Percentiles rank a stretch among this genome's conserved stretches.
Conservation (phyloP, 2,113 vertebrate species). For the Anhinga rufa region DNA sequence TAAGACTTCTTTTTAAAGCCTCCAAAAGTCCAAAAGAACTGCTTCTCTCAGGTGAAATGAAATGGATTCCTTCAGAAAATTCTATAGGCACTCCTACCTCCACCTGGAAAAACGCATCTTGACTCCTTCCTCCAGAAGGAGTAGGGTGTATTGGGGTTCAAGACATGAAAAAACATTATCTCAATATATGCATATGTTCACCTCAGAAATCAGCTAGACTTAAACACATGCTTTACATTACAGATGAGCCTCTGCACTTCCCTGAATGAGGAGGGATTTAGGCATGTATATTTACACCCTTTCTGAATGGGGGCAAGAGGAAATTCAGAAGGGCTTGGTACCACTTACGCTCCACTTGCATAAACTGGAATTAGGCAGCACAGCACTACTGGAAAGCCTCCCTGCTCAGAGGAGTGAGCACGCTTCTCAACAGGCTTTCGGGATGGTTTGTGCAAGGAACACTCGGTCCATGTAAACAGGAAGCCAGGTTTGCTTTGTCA, state of each 20-base stretch:
- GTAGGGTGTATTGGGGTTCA: rapidly evolving
- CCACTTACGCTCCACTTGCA: not conserved
- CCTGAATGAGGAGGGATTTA: not conserved
- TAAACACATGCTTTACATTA: not conserved
- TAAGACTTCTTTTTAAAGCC: not conserved
- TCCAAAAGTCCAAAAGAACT: not conserved
- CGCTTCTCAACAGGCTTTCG: not conserved
- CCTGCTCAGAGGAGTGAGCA: not conserved
- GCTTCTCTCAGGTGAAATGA: not conserved
- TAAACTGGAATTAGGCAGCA: not conserved
- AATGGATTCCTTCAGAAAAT: not conserved
- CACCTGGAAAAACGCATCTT: not conserved
- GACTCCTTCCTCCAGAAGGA: not conserved
- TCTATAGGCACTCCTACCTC: not conserved
- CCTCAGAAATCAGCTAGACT: not conserved
- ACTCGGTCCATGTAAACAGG: not conserved
- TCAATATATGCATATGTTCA: not conserved
- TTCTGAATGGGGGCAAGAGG: not conserved
- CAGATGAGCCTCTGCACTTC: not conserved
- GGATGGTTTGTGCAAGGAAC: rapidly evolving
- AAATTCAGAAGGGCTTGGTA: not conserved
- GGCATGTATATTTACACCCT: not conserved
- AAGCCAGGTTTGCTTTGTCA: not conserved
- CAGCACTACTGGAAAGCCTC: not conserved
- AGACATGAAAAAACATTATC: not conserved